phyloP scores from a whole-genome alignment of 2,888 invertebrate species.

The Criorhina ranunculi region DNA sequence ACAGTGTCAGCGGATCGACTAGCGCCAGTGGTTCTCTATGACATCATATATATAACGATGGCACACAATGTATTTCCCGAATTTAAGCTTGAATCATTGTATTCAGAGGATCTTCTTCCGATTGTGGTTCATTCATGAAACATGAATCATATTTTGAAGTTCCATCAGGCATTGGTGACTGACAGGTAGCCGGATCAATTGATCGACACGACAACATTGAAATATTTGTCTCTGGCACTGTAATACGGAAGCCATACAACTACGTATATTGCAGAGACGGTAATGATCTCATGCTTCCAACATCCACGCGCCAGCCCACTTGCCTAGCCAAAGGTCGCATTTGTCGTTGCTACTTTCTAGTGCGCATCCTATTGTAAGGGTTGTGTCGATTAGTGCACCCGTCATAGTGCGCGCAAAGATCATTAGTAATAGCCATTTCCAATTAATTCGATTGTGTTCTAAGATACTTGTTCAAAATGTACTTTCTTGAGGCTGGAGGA shows the following conservation, averaged over 20 bases:
- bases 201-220: slow-evolving; percentile 13
- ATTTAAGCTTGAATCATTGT: slow-evolving; percentile 53
- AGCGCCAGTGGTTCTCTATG: slow-evolving; percentile 62
- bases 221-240: slow-evolving; percentile 19
- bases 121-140: slow-evolving; percentile 23
- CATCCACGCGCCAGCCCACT: slow-evolving; percentile 56
- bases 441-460: slow-evolving; percentile 24
- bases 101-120: slow-evolving; percentile 58
- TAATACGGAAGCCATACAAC: slow-evolving; percentile 49
- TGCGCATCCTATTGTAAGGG: slow-evolving; percentile 38
- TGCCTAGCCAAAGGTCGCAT: slow-evolving; percentile 48
- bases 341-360: slow-evolving; percentile 30
- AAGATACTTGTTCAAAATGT: slow-evolving; percentile 1
- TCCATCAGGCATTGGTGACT: slow-evolving; percentile 12
- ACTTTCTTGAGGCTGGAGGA: slow-evolving; percentile 34
- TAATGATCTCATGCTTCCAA: slow-evolving; percentile 61
- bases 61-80: slow-evolving; percentile 37
- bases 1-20: neutral
- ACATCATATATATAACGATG: slow-evolving; percentile 50
- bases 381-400: slow-evolving; percentile 24
- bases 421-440: slow-evolving; percentile 49
- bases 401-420: slow-evolving; percentile 30
- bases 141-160: slow-evolving; percentile 50
- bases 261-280: slow-evolving; percentile 20
- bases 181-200: slow-evolving; percentile 46